Evolutionary conservation across 1,140 invertebrate species (phyloP).

Genomic region (Drosophila kikkawai): DNA sequence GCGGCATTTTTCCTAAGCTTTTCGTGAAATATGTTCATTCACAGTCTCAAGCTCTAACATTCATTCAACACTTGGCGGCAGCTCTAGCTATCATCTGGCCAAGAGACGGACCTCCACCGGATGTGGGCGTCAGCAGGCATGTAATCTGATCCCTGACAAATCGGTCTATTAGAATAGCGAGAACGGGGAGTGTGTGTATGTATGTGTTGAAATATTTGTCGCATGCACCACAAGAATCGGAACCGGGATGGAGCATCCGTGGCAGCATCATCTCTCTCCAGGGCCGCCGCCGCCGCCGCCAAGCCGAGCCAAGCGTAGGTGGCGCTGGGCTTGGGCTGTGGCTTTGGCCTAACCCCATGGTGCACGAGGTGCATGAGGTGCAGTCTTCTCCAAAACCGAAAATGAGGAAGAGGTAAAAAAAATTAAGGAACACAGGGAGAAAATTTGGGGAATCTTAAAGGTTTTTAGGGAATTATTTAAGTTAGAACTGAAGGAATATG

Average conservation of each 20-base stretch:
- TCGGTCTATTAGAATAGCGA: constrained; percentile 84
- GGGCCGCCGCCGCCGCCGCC: background rate
- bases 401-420: constrained; percentile 6
- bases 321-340: constrained; percentile 72
- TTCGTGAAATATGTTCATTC: constrained; percentile 61
- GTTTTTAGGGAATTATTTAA: background rate
- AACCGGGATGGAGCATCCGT: background rate
- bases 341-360: constrained; percentile 49
- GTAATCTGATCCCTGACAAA: constrained; percentile 85
- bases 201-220: constrained; percentile 84
- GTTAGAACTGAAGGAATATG: no score
- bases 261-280: constrained; percentile 14
- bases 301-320: constrained; percentile 70
- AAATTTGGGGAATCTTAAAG: background rate
- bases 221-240: constrained; percentile 58
- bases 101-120: constrained; percentile 54
- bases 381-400: constrained; percentile 29
- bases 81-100: constrained; percentile 34
- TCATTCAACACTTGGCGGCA: constrained; percentile 56
- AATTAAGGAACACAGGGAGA: constrained; percentile 9
- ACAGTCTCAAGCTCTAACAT: constrained; percentile 53
- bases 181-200: constrained; percentile 43
- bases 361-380: constrained; percentile 47
- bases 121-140: constrained; percentile 84
- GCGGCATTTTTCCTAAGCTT: constrained; percentile 13